Conservation (phyloP, 2,113 vertebrate species). For the Choloepus hoffmanni region DNA sequence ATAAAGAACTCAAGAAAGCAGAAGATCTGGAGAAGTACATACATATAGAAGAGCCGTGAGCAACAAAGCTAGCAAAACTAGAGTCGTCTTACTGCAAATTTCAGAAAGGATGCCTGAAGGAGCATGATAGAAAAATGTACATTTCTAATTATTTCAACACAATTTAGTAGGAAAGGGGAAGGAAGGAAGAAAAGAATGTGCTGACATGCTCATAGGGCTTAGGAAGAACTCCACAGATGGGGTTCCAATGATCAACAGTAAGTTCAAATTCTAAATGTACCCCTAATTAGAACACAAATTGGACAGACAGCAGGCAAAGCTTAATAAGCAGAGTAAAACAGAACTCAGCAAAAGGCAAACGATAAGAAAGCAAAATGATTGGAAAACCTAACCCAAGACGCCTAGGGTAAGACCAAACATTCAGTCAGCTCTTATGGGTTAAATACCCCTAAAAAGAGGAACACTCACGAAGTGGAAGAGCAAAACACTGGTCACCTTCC, state of each 20-base stretch:
- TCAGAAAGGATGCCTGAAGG: not conserved
- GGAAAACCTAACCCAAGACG: not conserved
- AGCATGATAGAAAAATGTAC: not conserved
- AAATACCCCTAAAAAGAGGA: not conserved
- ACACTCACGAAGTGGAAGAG: not conserved
- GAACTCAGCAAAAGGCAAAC: not conserved
- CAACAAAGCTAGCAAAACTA: not conserved
- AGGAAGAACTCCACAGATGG: not conserved
- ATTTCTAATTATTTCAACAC: slow-evolving; percentile 49
- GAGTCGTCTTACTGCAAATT: not conserved
- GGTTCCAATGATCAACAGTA: not conserved
- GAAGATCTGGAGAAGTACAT: not conserved
- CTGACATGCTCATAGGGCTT: not conserved
- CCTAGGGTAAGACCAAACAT: not conserved
- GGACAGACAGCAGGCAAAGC: not conserved
- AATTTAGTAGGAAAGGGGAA: slow-evolving; percentile 3
- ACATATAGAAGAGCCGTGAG: not conserved
- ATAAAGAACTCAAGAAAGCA: slow-evolving; percentile 7
- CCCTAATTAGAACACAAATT: not conserved
- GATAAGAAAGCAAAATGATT: slow-evolving; percentile 12
- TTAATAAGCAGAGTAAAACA: not conserved
- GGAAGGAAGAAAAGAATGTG: not conserved
- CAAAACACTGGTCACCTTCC: not conserved
- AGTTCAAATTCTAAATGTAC: slow-evolving; percentile 9
- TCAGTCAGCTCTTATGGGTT: not conserved